phyloP scores from a whole-genome alignment of 2,797 vertebrate species.

The Periparus ater region DNA sequence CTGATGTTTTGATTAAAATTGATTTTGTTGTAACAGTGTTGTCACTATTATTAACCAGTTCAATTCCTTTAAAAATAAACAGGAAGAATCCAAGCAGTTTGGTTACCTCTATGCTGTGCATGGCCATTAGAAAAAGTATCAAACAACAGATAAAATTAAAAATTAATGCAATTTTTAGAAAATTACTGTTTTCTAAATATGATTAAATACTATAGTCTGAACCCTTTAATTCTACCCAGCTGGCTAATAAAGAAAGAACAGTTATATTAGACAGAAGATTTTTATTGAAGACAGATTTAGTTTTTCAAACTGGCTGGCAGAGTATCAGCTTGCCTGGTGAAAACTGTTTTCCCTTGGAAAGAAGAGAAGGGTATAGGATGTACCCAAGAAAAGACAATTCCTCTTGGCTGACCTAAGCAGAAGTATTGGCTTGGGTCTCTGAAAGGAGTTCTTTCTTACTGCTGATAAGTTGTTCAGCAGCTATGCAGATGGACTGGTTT shows the following conservation, averaged over 20 bases:
- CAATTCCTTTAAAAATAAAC: constrained; percentile 18
- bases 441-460: not conserved
- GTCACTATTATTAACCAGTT: constrained; percentile 18
- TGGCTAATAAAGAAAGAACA: not conserved
- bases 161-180: not conserved
- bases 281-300: not conserved
- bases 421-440: not conserved
- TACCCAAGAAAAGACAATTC: constrained; percentile 38
- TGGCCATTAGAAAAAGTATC: not conserved
- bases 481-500: not conserved
- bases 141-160: not conserved
- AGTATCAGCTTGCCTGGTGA: not conserved
- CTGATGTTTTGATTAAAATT: constrained; percentile 4
- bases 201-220: not conserved
- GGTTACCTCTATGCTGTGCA: not conserved
- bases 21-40: constrained; percentile 6
- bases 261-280: not conserved
- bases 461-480: not conserved
- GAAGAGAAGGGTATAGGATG: not conserved
- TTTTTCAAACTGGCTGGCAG: not conserved
- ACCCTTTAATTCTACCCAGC: not conserved
- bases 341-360: constrained; percentile 4
- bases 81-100: not conserved
- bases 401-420: constrained; percentile 9
- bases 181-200: not conserved